phyloP scores from a whole-genome alignment of 92 coral and sea anemone species.

The Epizoanthus ramosus region DNA sequence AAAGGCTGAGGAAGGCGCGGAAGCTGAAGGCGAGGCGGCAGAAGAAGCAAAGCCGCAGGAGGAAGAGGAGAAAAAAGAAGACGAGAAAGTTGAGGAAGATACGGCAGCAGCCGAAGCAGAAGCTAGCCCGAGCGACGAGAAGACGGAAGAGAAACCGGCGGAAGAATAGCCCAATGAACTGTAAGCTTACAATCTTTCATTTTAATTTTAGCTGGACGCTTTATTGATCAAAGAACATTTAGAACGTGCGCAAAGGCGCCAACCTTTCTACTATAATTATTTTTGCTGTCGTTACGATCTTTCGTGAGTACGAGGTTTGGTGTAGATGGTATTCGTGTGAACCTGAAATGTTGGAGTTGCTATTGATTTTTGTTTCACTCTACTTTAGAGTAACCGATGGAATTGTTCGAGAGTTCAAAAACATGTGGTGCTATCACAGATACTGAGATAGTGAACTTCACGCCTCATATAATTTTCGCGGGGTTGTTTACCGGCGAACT shows the following conservation, averaged over 20 bases:
- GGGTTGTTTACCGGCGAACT: neutral
- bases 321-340: neutral
- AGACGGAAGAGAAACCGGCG: conserved; percentile 54
- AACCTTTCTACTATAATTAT: conserved; percentile 12
- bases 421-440: conserved; percentile 34
- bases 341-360: conserved; percentile 1
- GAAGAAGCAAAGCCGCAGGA: conserved; percentile 54
- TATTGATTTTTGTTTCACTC: conserved; percentile 34
- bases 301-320: conserved; percentile 10
- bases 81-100: conserved; percentile 45
- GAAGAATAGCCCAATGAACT: conserved; percentile 74
- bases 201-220: conserved; percentile 45
- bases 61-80: conserved; percentile 62
- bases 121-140: conserved; percentile 69
- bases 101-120: conserved; percentile 57
- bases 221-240: conserved; percentile 30
- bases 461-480: conserved; percentile 25
- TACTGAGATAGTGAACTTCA: conserved; percentile 40
- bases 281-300: conserved; percentile 34
- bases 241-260: conserved; percentile 45
- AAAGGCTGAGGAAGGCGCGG: conserved; percentile 43
- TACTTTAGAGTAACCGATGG: conserved; percentile 30
- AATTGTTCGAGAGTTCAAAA: conserved; percentile 26
- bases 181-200: conserved; percentile 45
- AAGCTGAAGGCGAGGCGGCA: conserved; percentile 36